These are phyloP conservation scores for Chaenogobius annularis DNA, from an alignment of 2,113 vertebrate genomes.

Conservation along the genomic window DNA sequence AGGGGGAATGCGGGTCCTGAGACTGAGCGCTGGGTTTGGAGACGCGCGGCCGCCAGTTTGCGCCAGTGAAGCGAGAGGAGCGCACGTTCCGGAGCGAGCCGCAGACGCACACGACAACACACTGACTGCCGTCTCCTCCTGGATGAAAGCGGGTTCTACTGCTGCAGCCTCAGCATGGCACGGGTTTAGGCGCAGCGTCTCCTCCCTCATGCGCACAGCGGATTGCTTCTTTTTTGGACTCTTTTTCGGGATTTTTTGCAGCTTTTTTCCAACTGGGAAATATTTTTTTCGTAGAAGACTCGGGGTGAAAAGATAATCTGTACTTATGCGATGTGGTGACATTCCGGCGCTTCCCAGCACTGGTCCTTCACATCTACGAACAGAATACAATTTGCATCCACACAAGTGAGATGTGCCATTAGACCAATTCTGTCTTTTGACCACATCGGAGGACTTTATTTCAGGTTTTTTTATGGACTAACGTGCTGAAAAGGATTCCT, in stretches of 20 bases:
- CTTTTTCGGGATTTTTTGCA: slow-evolving; percentile 48
- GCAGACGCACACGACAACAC: slow-evolving; percentile 41
- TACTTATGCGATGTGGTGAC: slow-evolving; percentile 61
- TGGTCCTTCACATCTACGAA: slow-evolving; percentile 48
- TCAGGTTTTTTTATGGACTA: slow-evolving; percentile 50
- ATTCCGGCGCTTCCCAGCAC: slow-evolving; percentile 41
- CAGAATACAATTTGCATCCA: slow-evolving; percentile 11
- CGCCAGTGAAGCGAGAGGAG: slow-evolving; percentile 72
- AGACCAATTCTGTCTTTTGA: slow-evolving; percentile 49
- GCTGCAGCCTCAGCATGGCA: slow-evolving; percentile 49
- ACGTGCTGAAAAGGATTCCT: slow-evolving; percentile 42
- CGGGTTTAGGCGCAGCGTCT: slow-evolving; percentile 41
- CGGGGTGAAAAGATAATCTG: slow-evolving; percentile 57
- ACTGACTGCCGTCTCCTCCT: slow-evolving; percentile 54
- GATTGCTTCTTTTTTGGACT: slow-evolving; percentile 58
- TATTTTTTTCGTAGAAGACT: slow-evolving; percentile 60
- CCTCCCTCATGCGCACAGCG: slow-evolving; percentile 31
- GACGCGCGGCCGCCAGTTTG: slow-evolving; percentile 75
- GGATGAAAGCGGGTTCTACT: slow-evolving; percentile 66
- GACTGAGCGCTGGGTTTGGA: slow-evolving; percentile 74
- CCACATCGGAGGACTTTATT: slow-evolving; percentile 34
- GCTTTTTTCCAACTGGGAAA: slow-evolving; percentile 54
- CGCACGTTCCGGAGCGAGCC: slow-evolving; percentile 64
- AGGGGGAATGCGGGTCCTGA: slow-evolving; percentile 77
- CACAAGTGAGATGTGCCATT: slow-evolving; percentile 51